Conservation (phyloP, 2,797 vertebrate genomes). For the Triplophysa yarkandensis region DNA sequence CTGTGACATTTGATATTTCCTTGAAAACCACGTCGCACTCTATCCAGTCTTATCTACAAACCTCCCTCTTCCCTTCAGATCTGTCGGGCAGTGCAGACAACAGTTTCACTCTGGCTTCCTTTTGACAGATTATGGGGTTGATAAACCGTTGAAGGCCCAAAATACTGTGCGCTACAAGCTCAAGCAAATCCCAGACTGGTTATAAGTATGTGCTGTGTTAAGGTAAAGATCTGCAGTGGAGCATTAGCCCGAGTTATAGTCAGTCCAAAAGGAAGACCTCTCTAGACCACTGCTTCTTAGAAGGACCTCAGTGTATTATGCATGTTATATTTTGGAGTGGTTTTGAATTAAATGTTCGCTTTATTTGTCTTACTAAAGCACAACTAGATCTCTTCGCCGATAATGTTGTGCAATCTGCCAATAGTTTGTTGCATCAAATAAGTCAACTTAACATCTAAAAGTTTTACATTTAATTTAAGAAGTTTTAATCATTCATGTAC, state of each 20-base stretch:
- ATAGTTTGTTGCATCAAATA: no score
- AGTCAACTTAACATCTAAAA: no score
- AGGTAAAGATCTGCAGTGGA: not conserved
- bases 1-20: constrained; percentile 35
- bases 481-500: no score
- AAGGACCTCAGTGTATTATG: no score
- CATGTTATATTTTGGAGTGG: no score
- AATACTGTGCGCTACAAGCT: constrained; percentile 13
- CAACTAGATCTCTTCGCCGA: no score
- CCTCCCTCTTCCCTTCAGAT: constrained; percentile 16
- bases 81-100: constrained; percentile 17
- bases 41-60: constrained; percentile 26
- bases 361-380: no score
- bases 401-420: no score
- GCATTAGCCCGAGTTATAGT: not conserved
- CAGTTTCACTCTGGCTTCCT: constrained; percentile 30
- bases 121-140: constrained; percentile 29
- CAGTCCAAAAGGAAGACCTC: constrained; percentile 10
- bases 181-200: constrained; percentile 12
- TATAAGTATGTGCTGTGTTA: not conserved
- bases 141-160: constrained; percentile 24
- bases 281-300: no score
- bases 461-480: no score
- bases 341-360: no score
- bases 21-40: constrained; percentile 23